These are phyloP conservation scores for Spongilla lacustris DNA, from an alignment of 37 sponge, comb jelly and placozoan genomes.

Conservation along the genomic window DNA sequence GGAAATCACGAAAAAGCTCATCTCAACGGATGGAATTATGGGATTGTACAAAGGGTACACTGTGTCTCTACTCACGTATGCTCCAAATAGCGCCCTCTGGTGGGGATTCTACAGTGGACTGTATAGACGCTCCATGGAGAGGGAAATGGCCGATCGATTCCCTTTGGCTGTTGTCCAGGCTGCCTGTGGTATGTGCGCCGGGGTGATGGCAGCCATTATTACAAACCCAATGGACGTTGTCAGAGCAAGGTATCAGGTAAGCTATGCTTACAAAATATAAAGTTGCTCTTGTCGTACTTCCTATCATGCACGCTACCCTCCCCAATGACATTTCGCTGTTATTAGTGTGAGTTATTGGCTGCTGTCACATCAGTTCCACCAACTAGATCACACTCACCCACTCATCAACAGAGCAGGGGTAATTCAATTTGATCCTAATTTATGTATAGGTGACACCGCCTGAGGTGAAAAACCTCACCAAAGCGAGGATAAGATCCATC, in stretches of 20 bases:
- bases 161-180: constrained; percentile 77
- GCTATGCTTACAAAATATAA: no score
- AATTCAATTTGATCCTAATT: no score
- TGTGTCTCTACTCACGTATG: constrained; percentile 89
- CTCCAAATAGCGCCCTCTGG: constrained; percentile 94
- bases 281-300: no score
- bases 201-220: constrained; percentile 52
- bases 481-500: no score
- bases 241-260: constrained; percentile 95
- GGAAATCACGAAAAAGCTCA: constrained; percentile 56
- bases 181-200: constrained; percentile 68
- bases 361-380: no score
- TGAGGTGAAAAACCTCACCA: no score
- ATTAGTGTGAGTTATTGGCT: no score
- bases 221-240: constrained; percentile 96
- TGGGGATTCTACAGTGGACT: constrained; percentile 79
- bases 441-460: no score
- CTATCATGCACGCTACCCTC: no score
- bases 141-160: constrained; percentile 18
- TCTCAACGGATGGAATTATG: constrained; percentile 56
- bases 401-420: no score
- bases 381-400: no score
- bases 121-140: constrained; percentile 20
- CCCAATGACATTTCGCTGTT: not conserved
- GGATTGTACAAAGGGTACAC: constrained; percentile 92